phyloP scores from a whole-genome alignment of 1,140 invertebrate species.

The Drosophila bifasciata region DNA sequence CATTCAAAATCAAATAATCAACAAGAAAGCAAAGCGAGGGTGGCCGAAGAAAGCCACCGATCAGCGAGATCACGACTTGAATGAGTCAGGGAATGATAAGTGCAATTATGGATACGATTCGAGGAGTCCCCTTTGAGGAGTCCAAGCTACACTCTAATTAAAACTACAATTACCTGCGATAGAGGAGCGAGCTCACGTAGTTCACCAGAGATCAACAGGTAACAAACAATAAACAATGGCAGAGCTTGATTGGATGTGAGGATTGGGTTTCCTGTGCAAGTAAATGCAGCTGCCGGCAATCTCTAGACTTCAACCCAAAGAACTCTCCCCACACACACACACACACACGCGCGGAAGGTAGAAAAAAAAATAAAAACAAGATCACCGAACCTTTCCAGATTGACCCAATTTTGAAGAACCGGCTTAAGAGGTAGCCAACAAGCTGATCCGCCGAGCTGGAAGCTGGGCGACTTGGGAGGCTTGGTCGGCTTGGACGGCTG shows the following conservation, averaged over 20 bases:
- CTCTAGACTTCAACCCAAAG: too few species aligned
- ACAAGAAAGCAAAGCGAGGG: neutral
- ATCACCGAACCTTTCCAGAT: conserved; percentile 79
- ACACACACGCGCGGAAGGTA: conserved; percentile 41
- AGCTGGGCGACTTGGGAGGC: too few species aligned
- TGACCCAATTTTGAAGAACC: conserved; percentile 70
- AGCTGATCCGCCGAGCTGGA: conserved; percentile 10
- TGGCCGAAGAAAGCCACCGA: neutral
- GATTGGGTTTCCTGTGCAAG: conserved; percentile 36
- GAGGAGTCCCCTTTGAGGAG: neutral
- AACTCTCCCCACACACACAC: too few species aligned
- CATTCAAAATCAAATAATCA: conserved; percentile 51
- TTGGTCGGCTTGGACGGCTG: conserved; percentile 17
- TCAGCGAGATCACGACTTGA: conserved; percentile 37
- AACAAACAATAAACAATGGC: conserved; percentile 38
- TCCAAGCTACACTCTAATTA: conserved; percentile 16
- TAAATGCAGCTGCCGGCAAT: conserved; percentile 10
- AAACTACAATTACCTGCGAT: conserved; percentile 19
- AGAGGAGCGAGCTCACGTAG: neutral
- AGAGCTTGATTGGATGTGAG: conserved; percentile 47
- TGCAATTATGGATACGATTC: conserved; percentile 25
- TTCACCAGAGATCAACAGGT: conserved; percentile 23
- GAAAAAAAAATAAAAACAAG: conserved; percentile 54
- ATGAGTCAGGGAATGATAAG: conserved; percentile 52
- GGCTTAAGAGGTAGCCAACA: conserved; percentile 34